Evolutionary conservation across 2,113 vertebrate species (phyloP).

Genomic region (Anarhynchus alexandrinus): DNA sequence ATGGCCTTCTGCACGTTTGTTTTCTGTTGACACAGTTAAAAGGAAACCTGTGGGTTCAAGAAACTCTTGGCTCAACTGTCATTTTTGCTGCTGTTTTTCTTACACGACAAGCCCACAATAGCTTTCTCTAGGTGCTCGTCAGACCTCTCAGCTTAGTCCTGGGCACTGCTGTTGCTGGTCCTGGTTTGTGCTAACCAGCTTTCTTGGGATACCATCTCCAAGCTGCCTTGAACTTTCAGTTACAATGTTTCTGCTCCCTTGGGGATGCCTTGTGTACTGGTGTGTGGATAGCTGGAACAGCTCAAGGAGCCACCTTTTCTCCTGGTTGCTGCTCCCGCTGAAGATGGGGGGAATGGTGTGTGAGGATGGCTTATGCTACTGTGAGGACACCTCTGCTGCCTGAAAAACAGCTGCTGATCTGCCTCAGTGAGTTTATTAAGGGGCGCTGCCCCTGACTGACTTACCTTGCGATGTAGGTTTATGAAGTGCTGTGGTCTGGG

Average conservation of each 20-base stretch:
- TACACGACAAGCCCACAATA: background rate
- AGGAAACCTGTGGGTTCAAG: background rate
- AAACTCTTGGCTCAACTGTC: background rate
- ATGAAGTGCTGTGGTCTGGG: background rate
- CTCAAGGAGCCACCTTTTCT: background rate
- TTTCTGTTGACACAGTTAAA: background rate
- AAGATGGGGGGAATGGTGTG: background rate
- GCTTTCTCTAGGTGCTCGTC: background rate
- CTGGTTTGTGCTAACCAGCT: background rate
- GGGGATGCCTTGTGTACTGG: background rate
- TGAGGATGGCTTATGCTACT: background rate
- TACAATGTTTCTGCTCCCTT: background rate
- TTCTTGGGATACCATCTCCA: background rate
- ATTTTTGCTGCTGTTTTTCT: background rate
- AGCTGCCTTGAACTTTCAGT: background rate
- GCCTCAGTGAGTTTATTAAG: background rate
- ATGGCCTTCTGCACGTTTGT: rapidly evolving
- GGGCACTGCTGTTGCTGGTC: background rate
- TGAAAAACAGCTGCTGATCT: background rate
- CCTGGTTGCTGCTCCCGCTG: background rate
- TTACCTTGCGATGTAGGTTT: background rate
- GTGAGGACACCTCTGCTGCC: background rate
- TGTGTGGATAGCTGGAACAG: background rate
- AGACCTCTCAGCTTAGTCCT: background rate
- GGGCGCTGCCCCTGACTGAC: too few relatives aligned